A percentile compares a stretch with the other conserved stretches of the same genome.
Evolutionary conservation across 2,888 invertebrate genomes (phyloP).

Genomic region (Tetrapedia diversipes): DNA sequence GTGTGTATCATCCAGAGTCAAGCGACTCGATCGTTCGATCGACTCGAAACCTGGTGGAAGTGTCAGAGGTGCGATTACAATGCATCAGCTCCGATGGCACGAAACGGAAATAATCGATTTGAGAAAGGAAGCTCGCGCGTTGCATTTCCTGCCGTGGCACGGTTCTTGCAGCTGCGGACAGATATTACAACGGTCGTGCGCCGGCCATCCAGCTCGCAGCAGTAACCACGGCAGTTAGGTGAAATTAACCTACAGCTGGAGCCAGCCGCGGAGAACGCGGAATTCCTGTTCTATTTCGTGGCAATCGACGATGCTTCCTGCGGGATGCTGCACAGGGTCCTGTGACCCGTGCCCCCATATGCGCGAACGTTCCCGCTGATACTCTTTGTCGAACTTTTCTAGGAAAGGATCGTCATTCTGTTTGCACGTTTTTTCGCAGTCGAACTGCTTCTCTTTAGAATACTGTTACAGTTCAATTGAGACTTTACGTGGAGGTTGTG

Average conservation of each 20-base stretch:
- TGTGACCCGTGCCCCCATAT: background rate
- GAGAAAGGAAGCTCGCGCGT: conserved; percentile 41
- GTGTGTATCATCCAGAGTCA: background rate
- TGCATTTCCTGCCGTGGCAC: conserved; percentile 31
- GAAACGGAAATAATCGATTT: conserved; percentile 49
- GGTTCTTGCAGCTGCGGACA: conserved; percentile 18
- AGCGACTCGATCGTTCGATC: conserved; percentile 6
- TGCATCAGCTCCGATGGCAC: background rate
- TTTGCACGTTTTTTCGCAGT: too few relatives aligned
- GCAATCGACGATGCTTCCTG: conserved; percentile 27
- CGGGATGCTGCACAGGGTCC: background rate
- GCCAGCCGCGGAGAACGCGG: conserved; percentile 1
- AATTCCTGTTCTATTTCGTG: conserved; percentile 42
- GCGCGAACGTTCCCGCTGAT: background rate
- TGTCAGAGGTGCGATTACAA: conserved; percentile 11
- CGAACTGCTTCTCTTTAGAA: too few relatives aligned
- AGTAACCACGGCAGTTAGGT: conserved; percentile 43
- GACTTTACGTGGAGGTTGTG: too few relatives aligned
- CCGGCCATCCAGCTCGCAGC: conserved; percentile 3
- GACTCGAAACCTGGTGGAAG: background rate
- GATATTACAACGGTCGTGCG: conserved; percentile 27
- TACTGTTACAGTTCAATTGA: too few relatives aligned
- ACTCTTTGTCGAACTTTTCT: too few relatives aligned
- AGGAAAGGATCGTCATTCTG: background rate
- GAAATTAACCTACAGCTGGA: conserved; percentile 52